Percentiles rank a stretch among this genome's conserved stretches.
These are phyloP conservation scores for Bufotes viridis DNA, from an alignment of 2,797 vertebrate species.

Conservation along the genomic window DNA sequence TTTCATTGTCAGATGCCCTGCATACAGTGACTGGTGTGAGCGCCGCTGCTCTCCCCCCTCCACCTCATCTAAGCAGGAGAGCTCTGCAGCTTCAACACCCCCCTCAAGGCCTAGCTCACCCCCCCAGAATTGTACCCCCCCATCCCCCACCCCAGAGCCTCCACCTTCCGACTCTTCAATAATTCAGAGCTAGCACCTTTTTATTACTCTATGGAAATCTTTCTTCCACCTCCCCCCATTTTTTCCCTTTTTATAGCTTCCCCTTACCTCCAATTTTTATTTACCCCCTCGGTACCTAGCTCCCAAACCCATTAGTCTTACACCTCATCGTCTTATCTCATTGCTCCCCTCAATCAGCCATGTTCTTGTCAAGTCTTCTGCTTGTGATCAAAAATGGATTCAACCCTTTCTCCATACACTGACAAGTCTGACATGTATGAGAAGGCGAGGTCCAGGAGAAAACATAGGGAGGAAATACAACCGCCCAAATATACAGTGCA, in stretches of 20 bases:
- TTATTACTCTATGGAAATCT: slow-evolving; percentile 58
- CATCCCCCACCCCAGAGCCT: slow-evolving; percentile 69
- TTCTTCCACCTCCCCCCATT: slow-evolving; percentile 60
- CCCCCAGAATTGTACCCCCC: slow-evolving; percentile 69
- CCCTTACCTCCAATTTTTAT: slow-evolving; percentile 27
- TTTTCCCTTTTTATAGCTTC: slow-evolving; percentile 34
- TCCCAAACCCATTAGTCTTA: background rate
- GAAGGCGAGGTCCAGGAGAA: background rate
- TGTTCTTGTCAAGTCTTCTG: no score
- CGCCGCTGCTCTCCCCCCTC: slow-evolving; percentile 64
- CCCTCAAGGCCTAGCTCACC: slow-evolving; percentile 54
- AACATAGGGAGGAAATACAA: background rate
- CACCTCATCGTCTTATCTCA: background rate
- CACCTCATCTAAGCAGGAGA: slow-evolving; percentile 61
- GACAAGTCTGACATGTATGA: background rate
- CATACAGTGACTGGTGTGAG: slow-evolving; percentile 87
- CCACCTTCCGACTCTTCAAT: slow-evolving; percentile 60
- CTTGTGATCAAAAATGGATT: no score
- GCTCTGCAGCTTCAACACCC: slow-evolving; percentile 56
- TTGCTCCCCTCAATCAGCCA: background rate
- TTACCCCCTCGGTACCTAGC: background rate
- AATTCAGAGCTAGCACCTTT: slow-evolving; percentile 66
- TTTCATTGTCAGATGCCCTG: slow-evolving; percentile 95
- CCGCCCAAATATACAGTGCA: background rate
- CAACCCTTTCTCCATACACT: no score